phyloP scores from a whole-genome alignment of 2,888 invertebrate species.

The Chloromyia formosa region DNA sequence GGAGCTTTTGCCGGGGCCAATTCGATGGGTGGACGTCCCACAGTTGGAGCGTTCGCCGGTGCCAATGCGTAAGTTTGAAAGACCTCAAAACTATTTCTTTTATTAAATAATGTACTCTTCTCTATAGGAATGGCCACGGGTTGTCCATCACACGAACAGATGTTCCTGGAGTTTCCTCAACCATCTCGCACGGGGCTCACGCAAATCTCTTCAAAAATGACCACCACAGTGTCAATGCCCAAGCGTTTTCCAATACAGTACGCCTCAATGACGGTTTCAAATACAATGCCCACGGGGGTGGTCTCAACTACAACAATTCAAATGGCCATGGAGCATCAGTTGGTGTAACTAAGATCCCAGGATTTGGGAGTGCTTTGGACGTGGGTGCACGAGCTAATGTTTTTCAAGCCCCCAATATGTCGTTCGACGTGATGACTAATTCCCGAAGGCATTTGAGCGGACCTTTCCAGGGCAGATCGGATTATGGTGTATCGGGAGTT shows the following conservation, averaged over 20 bases:
- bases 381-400: constrained; percentile 56
- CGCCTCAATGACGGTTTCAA: constrained; percentile 52
- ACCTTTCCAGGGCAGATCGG: constrained; percentile 52
- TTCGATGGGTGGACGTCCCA: neutral
- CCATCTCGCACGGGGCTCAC: constrained; percentile 51
- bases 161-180: constrained; percentile 52
- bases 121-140: constrained; percentile 15
- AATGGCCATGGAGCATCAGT: constrained; percentile 55
- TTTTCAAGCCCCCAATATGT: constrained; percentile 53
- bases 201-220: constrained; percentile 54
- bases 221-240: constrained; percentile 53
- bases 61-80: constrained; percentile 39
- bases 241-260: constrained; percentile 54
- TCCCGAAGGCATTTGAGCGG: constrained; percentile 54
- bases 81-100: too few species aligned
- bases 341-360: constrained; percentile 54
- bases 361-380: constrained; percentile 53
- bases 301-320: constrained; percentile 53
- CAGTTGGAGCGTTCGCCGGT: constrained; percentile 25
- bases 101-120: too few species aligned
- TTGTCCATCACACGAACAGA: constrained; percentile 54
- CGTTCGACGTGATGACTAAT: constrained; percentile 55
- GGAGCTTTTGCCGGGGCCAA: constrained; percentile 42
- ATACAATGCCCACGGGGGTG: constrained; percentile 56
- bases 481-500: constrained; percentile 53